Conservation (phyloP, 2,797 vertebrate species). For the Aphelocoma californica region DNA sequence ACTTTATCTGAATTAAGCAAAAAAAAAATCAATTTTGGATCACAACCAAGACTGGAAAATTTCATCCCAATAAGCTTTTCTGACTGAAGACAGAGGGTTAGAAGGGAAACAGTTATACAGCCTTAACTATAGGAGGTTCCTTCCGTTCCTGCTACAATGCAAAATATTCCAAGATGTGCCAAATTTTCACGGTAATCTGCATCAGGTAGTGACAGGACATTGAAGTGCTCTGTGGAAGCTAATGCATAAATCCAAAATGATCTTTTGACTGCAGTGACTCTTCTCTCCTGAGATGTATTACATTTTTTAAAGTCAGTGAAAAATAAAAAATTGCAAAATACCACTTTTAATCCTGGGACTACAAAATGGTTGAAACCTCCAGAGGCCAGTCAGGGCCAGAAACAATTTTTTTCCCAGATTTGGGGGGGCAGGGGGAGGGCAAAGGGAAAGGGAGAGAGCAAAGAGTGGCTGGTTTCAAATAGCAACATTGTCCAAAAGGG, state of each 20-base stretch:
- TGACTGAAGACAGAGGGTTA: conserved; percentile 37
- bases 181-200: conserved; percentile 12
- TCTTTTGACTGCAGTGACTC: conserved; percentile 9
- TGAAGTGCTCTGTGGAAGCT: neutral
- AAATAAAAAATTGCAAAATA: conserved; percentile 42
- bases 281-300: conserved; percentile 33
- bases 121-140: conserved; percentile 16
- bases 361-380: conserved; percentile 19
- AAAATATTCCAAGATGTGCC: conserved; percentile 31
- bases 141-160: conserved; percentile 1
- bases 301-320: neutral
- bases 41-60: conserved; percentile 26
- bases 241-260: neutral
- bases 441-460: conserved; percentile 61
- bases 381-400: conserved; percentile 22
- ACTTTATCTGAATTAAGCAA: conserved; percentile 27
- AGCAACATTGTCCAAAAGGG: conserved; percentile 84
- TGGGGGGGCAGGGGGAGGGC: neutral
- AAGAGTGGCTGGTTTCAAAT: conserved; percentile 76
- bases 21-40: conserved; percentile 29
- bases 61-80: conserved; percentile 15
- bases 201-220: neutral
- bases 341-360: conserved; percentile 9
- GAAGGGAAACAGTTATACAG: conserved; percentile 24
- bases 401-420: conserved; percentile 48